Base-by-base conservation (phyloP, 1,140 invertebrate species). In the Brachionus rubens region DNA sequence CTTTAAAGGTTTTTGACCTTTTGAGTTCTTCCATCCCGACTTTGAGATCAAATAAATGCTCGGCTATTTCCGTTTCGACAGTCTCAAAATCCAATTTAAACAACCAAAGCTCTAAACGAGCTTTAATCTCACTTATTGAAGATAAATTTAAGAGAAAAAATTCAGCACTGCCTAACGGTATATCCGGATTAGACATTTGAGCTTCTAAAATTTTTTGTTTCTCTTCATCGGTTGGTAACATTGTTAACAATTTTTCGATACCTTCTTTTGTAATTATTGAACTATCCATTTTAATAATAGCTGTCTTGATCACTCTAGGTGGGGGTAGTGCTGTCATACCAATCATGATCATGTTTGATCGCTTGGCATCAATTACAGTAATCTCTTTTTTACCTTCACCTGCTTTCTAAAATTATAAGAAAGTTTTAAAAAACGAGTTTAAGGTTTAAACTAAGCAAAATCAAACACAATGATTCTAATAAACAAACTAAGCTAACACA, bases 291-390 rank as follows among this genome's bases (percentile, higher is more conserved):
- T 99, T 99, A 78, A 99, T 86, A 79, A 99, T 99, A 56, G 96
- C 96, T 24, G 93, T 92, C 84, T 98, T 98, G 77, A 99, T 99
- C 2, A 94, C 93, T 36, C 86, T 81, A 2, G 95, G 92, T 4
- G 94, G 95, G 26, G 97, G 96, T 78, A 99, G 86, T 83, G 98
- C 98, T 9, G 96, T 99, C 90, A 99, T 93, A n/a, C 94, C 94
- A 80, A 99, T 99, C 83, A 99, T 99, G 79, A 99, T 99, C 10
- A 94, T 94, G 85, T 99, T 98, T 1, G 96, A 99, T 78, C 97
- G 87, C 82, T 99, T 99, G 24, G 94, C 90, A 84, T 98, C 94
- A 82, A 99, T 86, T 28, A 99, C 94, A 48, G 96, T 92, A 72
- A 98, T 90, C 84, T 95, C 92, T 84, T 95, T 97, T 82, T 95